These are phyloP conservation scores for Macroramphosus scolopax DNA, from an alignment of 2,797 vertebrate species.

Conservation along the genomic window DNA sequence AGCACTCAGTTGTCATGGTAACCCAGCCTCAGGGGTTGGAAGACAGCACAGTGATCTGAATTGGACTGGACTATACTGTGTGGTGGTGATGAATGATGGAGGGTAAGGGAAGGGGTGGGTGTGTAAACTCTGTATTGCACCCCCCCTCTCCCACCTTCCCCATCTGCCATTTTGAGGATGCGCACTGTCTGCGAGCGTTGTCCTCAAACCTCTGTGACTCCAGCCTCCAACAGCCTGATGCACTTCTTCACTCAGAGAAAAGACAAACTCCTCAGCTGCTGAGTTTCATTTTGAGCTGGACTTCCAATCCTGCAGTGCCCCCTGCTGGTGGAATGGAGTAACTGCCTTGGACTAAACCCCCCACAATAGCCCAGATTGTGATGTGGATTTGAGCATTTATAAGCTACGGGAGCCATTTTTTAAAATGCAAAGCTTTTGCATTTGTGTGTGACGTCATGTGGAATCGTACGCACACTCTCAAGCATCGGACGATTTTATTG, in stretches of 20 bases:
- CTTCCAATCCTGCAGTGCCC: slow-evolving; percentile 38
- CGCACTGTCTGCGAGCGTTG: slow-evolving; percentile 11
- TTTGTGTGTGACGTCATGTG: background rate
- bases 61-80: slow-evolving; percentile 53
- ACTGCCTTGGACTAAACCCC: slow-evolving; percentile 48
- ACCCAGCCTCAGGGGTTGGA: slow-evolving; percentile 42
- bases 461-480: too few relatives aligned
- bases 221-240: slow-evolving; percentile 6
- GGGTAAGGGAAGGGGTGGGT: slow-evolving; percentile 15
- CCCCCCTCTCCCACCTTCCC: slow-evolving; percentile 22
- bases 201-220: background rate
- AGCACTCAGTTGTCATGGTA: slow-evolving; percentile 59
- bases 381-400: background rate
- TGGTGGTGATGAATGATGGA: slow-evolving; percentile 40
- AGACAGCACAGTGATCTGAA: slow-evolving; percentile 53
- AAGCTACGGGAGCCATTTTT: slow-evolving; percentile 8
- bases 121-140: slow-evolving; percentile 17
- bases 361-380: slow-evolving; percentile 8
- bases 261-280: slow-evolving; percentile 1
- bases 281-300: slow-evolving; percentile 18
- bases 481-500: background rate
- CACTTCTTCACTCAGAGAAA: slow-evolving; percentile 14
- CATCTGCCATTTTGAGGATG: slow-evolving; percentile 43
- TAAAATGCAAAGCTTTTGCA: slow-evolving; percentile 5
- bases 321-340: slow-evolving; percentile 41